Conservation (phyloP, 2,797 vertebrate genomes). For the Karalla daura region DNA sequence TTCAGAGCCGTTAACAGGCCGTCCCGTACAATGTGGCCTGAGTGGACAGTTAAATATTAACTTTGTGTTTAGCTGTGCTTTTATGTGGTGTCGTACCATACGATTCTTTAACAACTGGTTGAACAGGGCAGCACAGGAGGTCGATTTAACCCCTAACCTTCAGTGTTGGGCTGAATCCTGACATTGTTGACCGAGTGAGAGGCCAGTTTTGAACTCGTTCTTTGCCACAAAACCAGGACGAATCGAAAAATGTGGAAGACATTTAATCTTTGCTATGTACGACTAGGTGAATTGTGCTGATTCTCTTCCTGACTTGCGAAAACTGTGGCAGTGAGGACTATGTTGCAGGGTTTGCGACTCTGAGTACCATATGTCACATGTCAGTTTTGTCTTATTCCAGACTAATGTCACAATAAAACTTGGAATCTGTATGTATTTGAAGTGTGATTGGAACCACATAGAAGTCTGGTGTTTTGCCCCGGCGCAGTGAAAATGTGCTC, state of each 20-base stretch:
- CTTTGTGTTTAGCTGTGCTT: slow-evolving; percentile 20
- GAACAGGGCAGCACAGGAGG: slow-evolving; percentile 12
- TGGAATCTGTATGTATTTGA: neutral
- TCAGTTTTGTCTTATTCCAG: slow-evolving; percentile 9
- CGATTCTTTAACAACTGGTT: too few species aligned
- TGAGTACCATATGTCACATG: slow-evolving; percentile 6
- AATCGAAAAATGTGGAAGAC: neutral
- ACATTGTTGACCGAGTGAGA: neutral
- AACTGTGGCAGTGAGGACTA: slow-evolving; percentile 21
- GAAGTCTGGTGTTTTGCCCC: slow-evolving; percentile 35
- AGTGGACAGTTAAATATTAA: slow-evolving; percentile 3
- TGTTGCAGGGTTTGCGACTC: slow-evolving; percentile 6
- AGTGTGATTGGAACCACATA: slow-evolving; percentile 12
- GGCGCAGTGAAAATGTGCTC: slow-evolving; percentile 35
- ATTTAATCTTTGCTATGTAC: slow-evolving; percentile 3
- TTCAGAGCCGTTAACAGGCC: neutral
- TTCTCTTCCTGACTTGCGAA: neutral
- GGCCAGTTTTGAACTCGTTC: neutral
- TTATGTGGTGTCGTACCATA: neutral
- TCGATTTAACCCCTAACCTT: too few species aligned
- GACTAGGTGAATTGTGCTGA: slow-evolving; percentile 27
- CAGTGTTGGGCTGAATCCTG: neutral
- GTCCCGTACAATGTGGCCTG: neutral
- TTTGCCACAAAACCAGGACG: neutral
- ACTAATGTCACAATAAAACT: slow-evolving; percentile 10